Evolutionary conservation across 2,113 vertebrate species (phyloP).

Genomic region (Protomyctophum bolini): DNA sequence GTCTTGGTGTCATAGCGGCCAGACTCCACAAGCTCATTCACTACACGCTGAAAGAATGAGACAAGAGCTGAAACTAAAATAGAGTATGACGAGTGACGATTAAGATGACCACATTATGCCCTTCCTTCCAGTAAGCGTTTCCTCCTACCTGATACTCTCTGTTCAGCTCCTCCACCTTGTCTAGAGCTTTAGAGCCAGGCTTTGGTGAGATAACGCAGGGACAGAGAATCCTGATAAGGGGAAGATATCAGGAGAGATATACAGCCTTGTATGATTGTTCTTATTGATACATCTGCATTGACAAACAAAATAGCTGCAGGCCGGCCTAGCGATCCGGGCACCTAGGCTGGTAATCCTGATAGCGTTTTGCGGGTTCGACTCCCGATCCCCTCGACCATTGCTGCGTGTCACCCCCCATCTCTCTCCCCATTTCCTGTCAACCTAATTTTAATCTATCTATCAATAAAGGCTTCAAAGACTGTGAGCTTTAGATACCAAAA

Average conservation of each 20-base stretch:
- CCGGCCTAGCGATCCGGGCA: no score
- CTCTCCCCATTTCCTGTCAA: no score
- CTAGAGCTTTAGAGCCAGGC: slow-evolving; percentile 75
- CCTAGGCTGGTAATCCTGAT: no score
- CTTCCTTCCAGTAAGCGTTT: background rate
- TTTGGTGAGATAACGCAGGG: slow-evolving; percentile 80
- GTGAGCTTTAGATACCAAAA: no score
- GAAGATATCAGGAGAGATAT: slow-evolving; percentile 6
- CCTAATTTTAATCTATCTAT: no score
- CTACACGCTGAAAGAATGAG: slow-evolving; percentile 66
- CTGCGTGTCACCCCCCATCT: no score
- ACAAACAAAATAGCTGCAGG: background rate
- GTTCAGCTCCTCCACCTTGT: slow-evolving; percentile 68
- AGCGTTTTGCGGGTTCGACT: no score
- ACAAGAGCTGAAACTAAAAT: slow-evolving; percentile 49
- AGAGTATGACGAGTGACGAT: background rate
- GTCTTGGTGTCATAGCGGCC: slow-evolving; percentile 77
- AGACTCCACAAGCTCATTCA: slow-evolving; percentile 72
- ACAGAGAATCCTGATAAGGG: slow-evolving; percentile 80
- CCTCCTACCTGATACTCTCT: slow-evolving; percentile 84
- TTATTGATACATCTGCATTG: background rate
- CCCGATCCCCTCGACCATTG: no score
- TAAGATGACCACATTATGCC: background rate
- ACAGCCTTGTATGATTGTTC: background rate
- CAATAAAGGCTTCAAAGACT: no score